Conservation (phyloP, 2,888 invertebrate genomes). For the Anticlea derivata region DNA sequence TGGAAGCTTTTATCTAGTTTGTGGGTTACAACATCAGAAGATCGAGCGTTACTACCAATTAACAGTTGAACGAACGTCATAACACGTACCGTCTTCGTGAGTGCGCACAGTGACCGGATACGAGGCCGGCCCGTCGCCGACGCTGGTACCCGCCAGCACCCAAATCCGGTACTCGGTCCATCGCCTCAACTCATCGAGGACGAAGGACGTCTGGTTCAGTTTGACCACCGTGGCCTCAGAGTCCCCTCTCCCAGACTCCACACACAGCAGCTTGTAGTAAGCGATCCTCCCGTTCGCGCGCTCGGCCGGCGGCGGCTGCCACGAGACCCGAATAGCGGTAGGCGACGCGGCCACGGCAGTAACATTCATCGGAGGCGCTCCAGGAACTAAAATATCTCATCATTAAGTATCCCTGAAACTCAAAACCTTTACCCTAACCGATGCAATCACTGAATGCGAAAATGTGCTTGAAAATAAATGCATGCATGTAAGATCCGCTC, state of each 20-base stretch:
- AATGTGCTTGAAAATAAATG: conserved; percentile 74
- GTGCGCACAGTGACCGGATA: conserved; percentile 96
- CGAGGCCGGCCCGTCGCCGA: conserved; percentile 97
- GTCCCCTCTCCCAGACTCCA: conserved; percentile 93
- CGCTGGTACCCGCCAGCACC: conserved; percentile 97
- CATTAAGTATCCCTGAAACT: conserved; percentile 63
- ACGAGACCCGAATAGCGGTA: conserved; percentile 93
- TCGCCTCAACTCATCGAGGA: conserved; percentile 94
- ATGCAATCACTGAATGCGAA: conserved; percentile 83
- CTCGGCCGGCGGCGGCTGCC: conserved; percentile 96
- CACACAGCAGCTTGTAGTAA: conserved; percentile 97
- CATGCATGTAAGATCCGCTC: conserved; percentile 80
- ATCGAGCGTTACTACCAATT: conserved; percentile 45
- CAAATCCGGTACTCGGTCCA: conserved; percentile 99
- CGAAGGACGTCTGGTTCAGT: conserved; percentile 90
- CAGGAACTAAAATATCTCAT: conserved; percentile 91
- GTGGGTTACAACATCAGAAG: conserved; percentile 50
- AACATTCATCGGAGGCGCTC: conserved; percentile 98
- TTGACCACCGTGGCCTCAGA: conserved; percentile 92
- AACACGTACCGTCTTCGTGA: conserved; percentile 98
- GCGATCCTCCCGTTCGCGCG: conserved; percentile 96
- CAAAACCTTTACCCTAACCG: conserved; percentile 56
- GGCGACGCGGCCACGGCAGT: conserved; percentile 94
- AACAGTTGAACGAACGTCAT: conserved; percentile 28
- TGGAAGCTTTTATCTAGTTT: too few species aligned